Conservation (phyloP, 1,140 invertebrate genomes). For the Cephus cinctus region DNA sequence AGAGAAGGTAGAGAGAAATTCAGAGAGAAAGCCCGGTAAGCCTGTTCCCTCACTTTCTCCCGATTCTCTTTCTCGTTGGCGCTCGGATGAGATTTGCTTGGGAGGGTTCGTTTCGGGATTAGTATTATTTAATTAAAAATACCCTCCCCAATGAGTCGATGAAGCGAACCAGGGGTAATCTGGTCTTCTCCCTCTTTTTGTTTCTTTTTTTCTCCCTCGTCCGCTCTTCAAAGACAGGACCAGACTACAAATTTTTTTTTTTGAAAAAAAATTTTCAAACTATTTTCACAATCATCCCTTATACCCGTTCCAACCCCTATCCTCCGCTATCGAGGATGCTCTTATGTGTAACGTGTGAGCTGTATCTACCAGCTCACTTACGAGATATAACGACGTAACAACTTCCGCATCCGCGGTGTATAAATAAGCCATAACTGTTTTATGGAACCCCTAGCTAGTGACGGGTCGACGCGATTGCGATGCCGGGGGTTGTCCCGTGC, state of each 20-base stretch:
- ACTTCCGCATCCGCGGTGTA: constrained; percentile 28
- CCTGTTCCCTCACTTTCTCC: too few relatives aligned
- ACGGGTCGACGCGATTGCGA: neutral
- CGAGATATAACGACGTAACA: constrained; percentile 24
- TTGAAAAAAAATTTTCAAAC: too few relatives aligned
- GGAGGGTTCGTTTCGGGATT: constrained; percentile 48
- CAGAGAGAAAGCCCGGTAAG: too few relatives aligned
- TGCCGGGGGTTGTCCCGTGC: constrained; percentile 11
- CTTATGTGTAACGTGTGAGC: too few relatives aligned
- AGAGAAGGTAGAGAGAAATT: constrained; percentile 21
- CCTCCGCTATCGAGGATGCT: too few relatives aligned
- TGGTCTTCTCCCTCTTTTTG: constrained; percentile 5
- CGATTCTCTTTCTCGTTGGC: too few relatives aligned
- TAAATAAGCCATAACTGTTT: constrained; percentile 50
- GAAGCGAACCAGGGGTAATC: constrained; percentile 25
- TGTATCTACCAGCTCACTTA: neutral
- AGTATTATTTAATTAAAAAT: constrained; percentile 60
- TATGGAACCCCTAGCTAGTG: constrained; percentile 25
- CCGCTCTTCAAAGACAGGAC: too few relatives aligned
- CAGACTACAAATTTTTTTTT: too few relatives aligned
- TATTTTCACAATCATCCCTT: too few relatives aligned
- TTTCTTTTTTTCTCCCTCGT: neutral
- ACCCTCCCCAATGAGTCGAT: constrained; percentile 40
- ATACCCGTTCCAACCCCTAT: too few relatives aligned
- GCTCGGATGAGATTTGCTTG: constrained; percentile 51